These are phyloP conservation scores for Trachops cirrhosus DNA, from an alignment of 2,797 vertebrate genomes.

Conservation along the genomic window DNA sequence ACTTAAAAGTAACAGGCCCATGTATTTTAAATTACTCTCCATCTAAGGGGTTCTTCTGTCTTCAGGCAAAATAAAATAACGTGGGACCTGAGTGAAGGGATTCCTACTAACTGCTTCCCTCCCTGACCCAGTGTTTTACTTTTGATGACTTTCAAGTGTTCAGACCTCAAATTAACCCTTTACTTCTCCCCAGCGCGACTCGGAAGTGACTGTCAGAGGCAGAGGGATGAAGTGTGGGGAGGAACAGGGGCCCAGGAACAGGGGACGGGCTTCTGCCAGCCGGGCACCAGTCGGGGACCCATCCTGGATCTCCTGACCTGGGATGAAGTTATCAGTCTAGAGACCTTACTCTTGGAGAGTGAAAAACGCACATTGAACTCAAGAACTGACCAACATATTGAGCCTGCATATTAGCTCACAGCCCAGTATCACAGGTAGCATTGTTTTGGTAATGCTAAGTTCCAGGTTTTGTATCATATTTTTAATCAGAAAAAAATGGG, in stretches of 20 bases:
- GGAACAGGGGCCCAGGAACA: accelerated
- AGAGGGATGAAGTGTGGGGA: no score
- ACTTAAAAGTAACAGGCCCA: not conserved
- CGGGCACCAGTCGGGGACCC: not conserved
- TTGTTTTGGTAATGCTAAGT: not conserved
- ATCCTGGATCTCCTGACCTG: not conserved
- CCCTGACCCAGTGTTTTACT: not conserved
- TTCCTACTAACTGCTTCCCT: not conserved
- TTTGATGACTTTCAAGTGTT: not conserved
- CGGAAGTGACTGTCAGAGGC: not conserved
- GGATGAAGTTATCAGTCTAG: accelerated
- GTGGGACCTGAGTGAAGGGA: not conserved
- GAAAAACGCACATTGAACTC: not conserved
- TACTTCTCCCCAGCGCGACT: not conserved
- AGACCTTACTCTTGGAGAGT: not conserved
- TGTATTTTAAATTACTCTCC: not conserved
- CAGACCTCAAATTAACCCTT: not conserved
- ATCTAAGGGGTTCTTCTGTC: not conserved
- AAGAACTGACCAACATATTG: not conserved
- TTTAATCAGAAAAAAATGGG: not conserved
- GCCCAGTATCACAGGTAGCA: not conserved
- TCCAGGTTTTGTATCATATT: not conserved
- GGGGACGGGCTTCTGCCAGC: not conserved
- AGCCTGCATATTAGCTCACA: not conserved
- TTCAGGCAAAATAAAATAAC: not conserved